Conservation (phyloP, 2,797 vertebrate genomes). For the Echiichthys vipera region DNA sequence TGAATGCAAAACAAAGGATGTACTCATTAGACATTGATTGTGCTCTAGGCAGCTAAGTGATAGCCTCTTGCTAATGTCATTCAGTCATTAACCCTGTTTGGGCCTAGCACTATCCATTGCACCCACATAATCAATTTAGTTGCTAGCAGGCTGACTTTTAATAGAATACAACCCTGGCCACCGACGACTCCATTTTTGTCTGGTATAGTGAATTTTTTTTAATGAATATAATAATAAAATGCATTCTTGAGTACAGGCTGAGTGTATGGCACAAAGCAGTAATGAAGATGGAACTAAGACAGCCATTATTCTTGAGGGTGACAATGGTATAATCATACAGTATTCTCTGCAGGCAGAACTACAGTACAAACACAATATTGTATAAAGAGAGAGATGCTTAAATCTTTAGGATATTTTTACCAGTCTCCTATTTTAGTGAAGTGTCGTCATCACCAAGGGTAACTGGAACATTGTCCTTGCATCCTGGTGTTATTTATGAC, state of each 20-base stretch:
- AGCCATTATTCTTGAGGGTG: constrained; percentile 32
- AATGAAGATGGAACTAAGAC: constrained; percentile 20
- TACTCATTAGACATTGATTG: no score
- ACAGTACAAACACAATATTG: constrained; percentile 4
- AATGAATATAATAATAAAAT: no score
- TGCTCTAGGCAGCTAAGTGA: no score
- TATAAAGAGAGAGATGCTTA: constrained; percentile 18
- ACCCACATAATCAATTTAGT: no score
- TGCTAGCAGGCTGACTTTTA: no score
- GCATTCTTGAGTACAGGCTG: neutral
- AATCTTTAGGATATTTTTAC: constrained; percentile 14
- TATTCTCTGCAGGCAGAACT: constrained; percentile 25
- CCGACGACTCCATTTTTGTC: no score
- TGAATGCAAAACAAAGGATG: no score
- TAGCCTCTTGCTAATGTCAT: no score
- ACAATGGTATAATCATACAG: neutral
- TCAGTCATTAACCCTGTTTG: no score
- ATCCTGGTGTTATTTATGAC: constrained; percentile 44
- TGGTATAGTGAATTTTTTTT: no score
- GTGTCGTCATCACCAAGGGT: constrained; percentile 46
- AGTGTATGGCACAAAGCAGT: constrained; percentile 6
- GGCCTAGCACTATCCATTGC: no score
- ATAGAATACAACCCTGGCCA: no score
- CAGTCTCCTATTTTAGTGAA: constrained; percentile 23
- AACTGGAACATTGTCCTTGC: constrained; percentile 45